Evolutionary conservation across 2,888 invertebrate genomes (phyloP).

Genomic region (Clistopyga incitator): DNA sequence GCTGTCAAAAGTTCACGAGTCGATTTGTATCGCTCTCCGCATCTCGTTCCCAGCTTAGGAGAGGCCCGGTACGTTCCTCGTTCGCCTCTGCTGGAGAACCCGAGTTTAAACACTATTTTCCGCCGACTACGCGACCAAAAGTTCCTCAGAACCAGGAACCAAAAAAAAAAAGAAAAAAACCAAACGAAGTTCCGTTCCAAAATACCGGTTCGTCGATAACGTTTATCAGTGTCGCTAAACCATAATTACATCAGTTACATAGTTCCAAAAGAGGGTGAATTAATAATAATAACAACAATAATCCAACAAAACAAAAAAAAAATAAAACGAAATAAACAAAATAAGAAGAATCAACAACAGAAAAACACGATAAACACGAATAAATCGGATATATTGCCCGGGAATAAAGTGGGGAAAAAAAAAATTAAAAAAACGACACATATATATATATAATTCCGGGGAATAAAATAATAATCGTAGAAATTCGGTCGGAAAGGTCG

Average conservation of each 20-base stretch:
- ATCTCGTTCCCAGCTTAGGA: constrained; percentile 63
- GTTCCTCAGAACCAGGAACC: neutral
- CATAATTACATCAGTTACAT: neutral
- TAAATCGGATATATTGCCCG: too few relatives aligned
- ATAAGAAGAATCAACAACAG: too few relatives aligned
- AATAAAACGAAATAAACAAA: too few relatives aligned
- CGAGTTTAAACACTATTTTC: neutral
- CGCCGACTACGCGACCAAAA: neutral
- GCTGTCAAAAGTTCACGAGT: constrained; percentile 79
- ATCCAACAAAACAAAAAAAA: too few relatives aligned
- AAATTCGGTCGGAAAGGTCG: constrained; percentile 32
- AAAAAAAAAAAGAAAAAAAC: neutral
- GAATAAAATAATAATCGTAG: neutral
- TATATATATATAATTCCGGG: neutral
- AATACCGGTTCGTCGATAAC: neutral
- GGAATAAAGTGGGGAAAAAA: too few relatives aligned
- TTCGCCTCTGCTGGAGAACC: constrained; percentile 24
- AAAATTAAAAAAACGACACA: too few relatives aligned
- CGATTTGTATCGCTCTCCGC: constrained; percentile 69
- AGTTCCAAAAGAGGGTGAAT: too few relatives aligned
- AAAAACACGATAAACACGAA: too few relatives aligned
- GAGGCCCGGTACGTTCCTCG: constrained; percentile 47
- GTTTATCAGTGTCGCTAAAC: neutral
- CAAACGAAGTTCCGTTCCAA: neutral
- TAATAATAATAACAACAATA: too few relatives aligned